Evolutionary conservation across 2,888 invertebrate species (phyloP).

Genomic region (Pollenia griseotomentosa): DNA sequence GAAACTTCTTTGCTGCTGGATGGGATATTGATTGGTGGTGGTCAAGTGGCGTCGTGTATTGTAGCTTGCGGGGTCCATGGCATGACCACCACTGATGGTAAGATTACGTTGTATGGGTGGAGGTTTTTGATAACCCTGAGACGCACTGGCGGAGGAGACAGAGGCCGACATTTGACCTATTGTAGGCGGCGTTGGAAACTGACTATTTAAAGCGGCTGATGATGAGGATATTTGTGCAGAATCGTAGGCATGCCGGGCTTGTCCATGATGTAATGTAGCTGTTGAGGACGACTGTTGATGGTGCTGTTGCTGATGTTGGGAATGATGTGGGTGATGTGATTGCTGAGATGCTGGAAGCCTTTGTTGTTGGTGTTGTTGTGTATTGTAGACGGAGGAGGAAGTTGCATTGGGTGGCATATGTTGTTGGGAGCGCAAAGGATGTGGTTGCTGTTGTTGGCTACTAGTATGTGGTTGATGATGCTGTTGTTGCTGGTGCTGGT

Average conservation of each 20-base stretch:
- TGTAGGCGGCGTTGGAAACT: constrained; percentile 68
- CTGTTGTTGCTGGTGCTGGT: constrained; percentile 88
- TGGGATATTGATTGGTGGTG: constrained; percentile 79
- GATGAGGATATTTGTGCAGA: constrained; percentile 49
- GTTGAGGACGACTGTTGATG: constrained; percentile 62
- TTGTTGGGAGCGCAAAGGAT: constrained; percentile 73
- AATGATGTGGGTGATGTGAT: constrained; percentile 52
- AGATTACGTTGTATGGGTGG: constrained; percentile 81
- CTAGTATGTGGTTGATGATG: constrained; percentile 83
- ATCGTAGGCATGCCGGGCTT: constrained; percentile 55
- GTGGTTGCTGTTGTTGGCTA: constrained; percentile 74
- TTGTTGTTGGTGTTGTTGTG: constrained; percentile 69
- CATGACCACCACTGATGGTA: constrained; percentile 82
- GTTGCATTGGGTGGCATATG: constrained; percentile 60
- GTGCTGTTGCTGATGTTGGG: constrained; percentile 63
- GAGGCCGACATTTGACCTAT: constrained; percentile 70
- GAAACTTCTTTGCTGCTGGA: constrained; percentile 83
- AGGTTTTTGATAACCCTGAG: constrained; percentile 78
- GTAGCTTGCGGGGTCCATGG: constrained; percentile 80
- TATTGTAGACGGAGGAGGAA: constrained; percentile 50
- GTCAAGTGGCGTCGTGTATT: constrained; percentile 76
- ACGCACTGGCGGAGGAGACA: constrained; percentile 67
- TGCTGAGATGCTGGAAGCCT: constrained; percentile 63
- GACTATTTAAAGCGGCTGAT: constrained; percentile 56
- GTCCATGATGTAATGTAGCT: constrained; percentile 62